Evolutionary conservation across 1,140 invertebrate genomes (phyloP), one percentile per base, ranked within the genome.

Genomic region (Heliconius eleuchia): DNA sequence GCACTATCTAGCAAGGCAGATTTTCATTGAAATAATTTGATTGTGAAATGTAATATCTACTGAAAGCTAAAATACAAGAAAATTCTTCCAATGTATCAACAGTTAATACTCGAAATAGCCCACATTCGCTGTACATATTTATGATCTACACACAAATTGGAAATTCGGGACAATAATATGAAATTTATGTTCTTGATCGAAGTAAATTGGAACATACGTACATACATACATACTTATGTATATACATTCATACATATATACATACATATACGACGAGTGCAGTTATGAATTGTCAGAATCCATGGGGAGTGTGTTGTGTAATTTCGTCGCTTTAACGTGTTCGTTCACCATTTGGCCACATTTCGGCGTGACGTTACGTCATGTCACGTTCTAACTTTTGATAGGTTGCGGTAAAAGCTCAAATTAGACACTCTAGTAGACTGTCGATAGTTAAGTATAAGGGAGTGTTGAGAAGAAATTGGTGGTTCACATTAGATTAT

Each of bases 331-430:
- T n/a, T n/a, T 57, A n/a, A n/a, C 55, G 55, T 57, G 42, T 73
- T 73, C 42, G 39, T 73, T 34, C 34, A 39, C 71, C 71, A 23
- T 73, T 73, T 42, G 71, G 71, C 19, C 71, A 73, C 71, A 73
- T 73, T 73, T 73, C 71, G 19, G 71, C 39, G 34, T 73, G 37
- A 73, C 42, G 39, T 42, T 23, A 73, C 71, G 55, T 57, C n/a
- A 23, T 57, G 55, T 57, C 55, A 57, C n/a, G 55, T 9, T n/a
- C 55, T n/a, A 57, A 57, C 55, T 57, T 57, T 57, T 57, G 55
- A 57, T 57, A 19, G 55, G 19, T 57, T 57, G n/a, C n/a, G 55
- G 55, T 57, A 3, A 23, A n/a, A 57, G 55, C n/a, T 57, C 19
- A 57, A 57, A 57, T 57, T 57, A 57, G 1, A 57, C 19, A n/a